Conservation (phyloP, 2,113 vertebrate genomes). For the Apaloderma vittatum region DNA sequence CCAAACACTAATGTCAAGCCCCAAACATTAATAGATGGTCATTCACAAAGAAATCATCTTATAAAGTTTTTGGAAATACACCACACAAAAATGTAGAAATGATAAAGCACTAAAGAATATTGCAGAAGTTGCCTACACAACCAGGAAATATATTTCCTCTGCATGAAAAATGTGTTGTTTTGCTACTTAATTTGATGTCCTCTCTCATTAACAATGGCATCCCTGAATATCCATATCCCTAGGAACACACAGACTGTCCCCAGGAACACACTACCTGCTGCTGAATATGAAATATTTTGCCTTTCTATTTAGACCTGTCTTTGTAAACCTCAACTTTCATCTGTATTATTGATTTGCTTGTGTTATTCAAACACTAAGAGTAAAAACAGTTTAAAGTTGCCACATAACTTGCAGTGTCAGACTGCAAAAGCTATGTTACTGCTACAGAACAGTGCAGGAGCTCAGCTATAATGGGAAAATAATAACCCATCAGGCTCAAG, state of each 20-base stretch:
- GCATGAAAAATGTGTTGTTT: not conserved
- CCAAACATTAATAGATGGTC: not conserved
- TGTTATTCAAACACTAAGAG: constrained; percentile 4
- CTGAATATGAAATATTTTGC: not conserved
- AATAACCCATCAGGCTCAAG: not conserved
- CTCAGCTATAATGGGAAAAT: not conserved
- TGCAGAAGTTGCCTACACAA: not conserved
- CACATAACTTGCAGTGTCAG: not conserved
- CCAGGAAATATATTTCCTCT: not conserved
- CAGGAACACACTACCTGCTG: not conserved
- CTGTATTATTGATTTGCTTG: not conserved
- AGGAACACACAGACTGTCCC: not conserved
- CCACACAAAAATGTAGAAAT: not conserved
- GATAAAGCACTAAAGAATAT: not conserved
- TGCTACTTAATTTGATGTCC: not conserved
- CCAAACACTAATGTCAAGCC: not conserved
- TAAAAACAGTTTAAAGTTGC: not conserved
- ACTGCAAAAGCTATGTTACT: not conserved
- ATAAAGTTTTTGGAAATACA: not conserved
- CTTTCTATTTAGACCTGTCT: not conserved
- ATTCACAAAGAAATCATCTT: not conserved
- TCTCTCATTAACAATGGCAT: not conserved
- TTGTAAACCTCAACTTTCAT: not conserved
- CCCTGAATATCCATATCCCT: not conserved
- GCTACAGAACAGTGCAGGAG: not conserved